phyloP scores from a whole-genome alignment of 2,888 invertebrate genomes.

The Hartigia nigra region DNA sequence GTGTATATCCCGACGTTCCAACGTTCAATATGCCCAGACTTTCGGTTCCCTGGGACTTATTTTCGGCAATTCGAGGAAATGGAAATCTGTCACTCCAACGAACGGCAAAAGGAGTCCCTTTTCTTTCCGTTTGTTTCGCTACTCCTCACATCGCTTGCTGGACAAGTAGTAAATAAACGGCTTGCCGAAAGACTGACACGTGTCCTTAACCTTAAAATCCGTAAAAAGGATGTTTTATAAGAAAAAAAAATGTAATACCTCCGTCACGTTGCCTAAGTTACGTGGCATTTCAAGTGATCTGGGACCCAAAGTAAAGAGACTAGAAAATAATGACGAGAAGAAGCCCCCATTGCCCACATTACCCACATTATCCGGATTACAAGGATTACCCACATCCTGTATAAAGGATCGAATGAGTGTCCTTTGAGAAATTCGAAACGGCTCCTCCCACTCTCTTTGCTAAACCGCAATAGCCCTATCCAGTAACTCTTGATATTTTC shows the following conservation, averaged over 20 bases:
- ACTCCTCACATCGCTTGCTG: not conserved
- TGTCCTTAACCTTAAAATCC: not conserved
- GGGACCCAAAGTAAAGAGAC: not conserved
- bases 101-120: not conserved
- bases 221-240: not conserved
- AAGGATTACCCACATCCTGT: constrained; percentile 26
- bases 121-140: not conserved
- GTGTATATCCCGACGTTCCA: not conserved
- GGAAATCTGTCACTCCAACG: not conserved
- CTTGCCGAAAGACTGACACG: not conserved
- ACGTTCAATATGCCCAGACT: not conserved
- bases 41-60: not conserved
- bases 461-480: not conserved
- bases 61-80: not conserved
- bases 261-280: not conserved
- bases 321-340: not conserved
- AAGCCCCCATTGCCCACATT: constrained; percentile 30
- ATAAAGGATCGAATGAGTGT: not conserved
- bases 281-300: not conserved
- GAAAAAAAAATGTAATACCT: not conserved
- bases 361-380: constrained; percentile 6
- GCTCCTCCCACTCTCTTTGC: not conserved
- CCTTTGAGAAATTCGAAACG: constrained; percentile 23
- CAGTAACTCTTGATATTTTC: not conserved
- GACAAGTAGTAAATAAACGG: not conserved